Base-by-base conservation (phyloP, 2,797 vertebrate species). In the Momotus momota region DNA sequence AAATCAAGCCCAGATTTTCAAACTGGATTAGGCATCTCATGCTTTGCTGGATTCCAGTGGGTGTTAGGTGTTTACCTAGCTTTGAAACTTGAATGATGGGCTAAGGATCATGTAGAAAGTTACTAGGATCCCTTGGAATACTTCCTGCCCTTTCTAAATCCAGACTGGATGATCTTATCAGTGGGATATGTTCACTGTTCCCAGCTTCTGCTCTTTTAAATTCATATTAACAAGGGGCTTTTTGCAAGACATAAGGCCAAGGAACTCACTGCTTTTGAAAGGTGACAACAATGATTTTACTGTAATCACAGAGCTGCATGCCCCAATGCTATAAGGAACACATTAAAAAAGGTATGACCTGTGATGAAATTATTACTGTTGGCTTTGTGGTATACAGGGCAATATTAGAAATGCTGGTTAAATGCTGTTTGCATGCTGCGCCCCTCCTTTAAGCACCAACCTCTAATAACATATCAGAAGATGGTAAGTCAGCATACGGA, bases 401-500 rank as follows among this genome's bases (percentile, higher is more conserved):
- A 79, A n/a, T 81, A 94, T 84, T 62, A 95, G 72, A 91, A 90
- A 83, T 48, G 12, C 9, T 70, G 10, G 14, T 60, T 78, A 88
- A 83, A 69, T 35, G 12, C 7, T 89, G 13, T 69, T 89, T 81
- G 33, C 23, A 33, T 40, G 58, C 25, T 86, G 43, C 27, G 79
- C n/a, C 11, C 52, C 62, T 86, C 55, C 65, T 55, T 94, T 88
- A 94, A 88, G n/a, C 43, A 69, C n/a, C 31, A 83, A 1, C 70
- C 77, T 91, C 72, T 94, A 95, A 95, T 84, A 86, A 90, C 38
- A 84, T 48, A 72, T 66, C 69, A 61, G 46, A 90, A 93, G 77
- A 69, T 23, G 80, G 22, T 46, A 91, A 91, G 72, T 92, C 92
- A 91, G 71, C 91, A 91, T 70, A 48, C 1, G 1, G 25, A 79